Base-by-base conservation (phyloP, 2,113 vertebrate species). In the Chelonoidis abingdonii region DNA sequence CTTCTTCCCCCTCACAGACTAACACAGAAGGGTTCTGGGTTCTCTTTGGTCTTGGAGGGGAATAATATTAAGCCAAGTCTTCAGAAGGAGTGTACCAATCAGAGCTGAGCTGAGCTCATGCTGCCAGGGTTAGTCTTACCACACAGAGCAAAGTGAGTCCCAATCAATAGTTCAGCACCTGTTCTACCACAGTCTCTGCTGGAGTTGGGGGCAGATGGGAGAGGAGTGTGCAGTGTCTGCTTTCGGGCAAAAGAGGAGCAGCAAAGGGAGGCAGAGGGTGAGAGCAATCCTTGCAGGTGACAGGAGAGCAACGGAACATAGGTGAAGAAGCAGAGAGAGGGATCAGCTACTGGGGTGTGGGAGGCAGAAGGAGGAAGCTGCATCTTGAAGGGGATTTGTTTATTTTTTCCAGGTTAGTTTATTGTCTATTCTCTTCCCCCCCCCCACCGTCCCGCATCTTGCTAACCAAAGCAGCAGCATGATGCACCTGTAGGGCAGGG, bases 81-180 rank as follows among this genome's bases (percentile, higher is more conserved):
- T 16, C 0, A 2, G 47, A 5, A 0, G 4, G 54, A 54, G 54
- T 13, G 24, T 2, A 5, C 76, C 0, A 1, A 29, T 38, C 65
- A 50, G 49, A 29, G 78, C 29, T 80, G 29, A 31, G 78, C 29
- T 80, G 29, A 31, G 47, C 78, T 50, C 47, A 31, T 22, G 10
- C 38, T 44, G 38, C 41, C 12, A 21, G 9, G n/a, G 2, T 24
- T 44, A 44, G 22, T 44, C 41, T 76, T 44, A 44, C 21, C 6
- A 44, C 22, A 7, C 10, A 13, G 24, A 76, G 35, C 72, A 76
- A 76, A 44, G 72, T n/a, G 41, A 27, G 10, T 44, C 24, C 41
- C 38, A 44, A 8, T 25, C 38, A 76, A 14, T 47, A 38, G 10
- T 27, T 76, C 41, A 76, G 72, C 72, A 6, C 24, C 21, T 76